A percentile compares a stretch with the other conserved stretches of the same genome.
These are phyloP conservation scores for Dasypolia templi DNA, from an alignment of 2,888 invertebrate species.

Conservation along the genomic window DNA sequence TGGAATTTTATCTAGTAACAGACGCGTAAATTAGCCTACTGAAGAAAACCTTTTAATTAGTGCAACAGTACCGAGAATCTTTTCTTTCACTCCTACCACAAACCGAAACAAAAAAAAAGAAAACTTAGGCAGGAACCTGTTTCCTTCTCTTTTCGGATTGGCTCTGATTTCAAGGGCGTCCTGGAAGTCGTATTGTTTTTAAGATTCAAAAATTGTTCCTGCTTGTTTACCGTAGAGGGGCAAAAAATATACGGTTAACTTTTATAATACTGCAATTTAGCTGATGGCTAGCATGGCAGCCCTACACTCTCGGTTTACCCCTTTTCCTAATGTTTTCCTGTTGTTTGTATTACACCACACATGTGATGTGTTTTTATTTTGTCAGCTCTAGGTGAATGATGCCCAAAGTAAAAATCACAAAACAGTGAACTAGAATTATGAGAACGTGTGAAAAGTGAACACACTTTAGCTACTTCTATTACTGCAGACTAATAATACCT, in stretches of 20 bases:
- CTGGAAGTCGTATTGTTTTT: conserved; percentile 6
- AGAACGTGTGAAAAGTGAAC: neutral
- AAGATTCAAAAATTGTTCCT: neutral
- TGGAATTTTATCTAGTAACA: conserved; percentile 27
- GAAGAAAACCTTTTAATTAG: conserved; percentile 21
- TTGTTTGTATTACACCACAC: neutral
- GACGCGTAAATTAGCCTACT: conserved; percentile 7
- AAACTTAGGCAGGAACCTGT: conserved; percentile 4
- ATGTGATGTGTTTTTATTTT: neutral
- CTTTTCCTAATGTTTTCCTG: conserved; percentile 15
- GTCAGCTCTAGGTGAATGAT: neutral
- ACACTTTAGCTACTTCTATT: neutral
- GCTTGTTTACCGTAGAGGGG: neutral
- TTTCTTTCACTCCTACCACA: neutral
- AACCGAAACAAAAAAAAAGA: conserved; percentile 3
- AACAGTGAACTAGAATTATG: neutral
- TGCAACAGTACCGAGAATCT: neutral
- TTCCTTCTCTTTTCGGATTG: conserved; percentile 3
- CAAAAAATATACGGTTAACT: neutral
- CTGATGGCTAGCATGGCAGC: neutral
- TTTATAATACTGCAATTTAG: neutral
- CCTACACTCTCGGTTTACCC: neutral
- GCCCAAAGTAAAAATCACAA: neutral
- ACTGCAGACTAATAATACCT: neutral
- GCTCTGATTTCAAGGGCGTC: conserved; percentile 26